These are phyloP conservation scores for Nemurella pictetii DNA, from an alignment of 2,888 invertebrate species.

Conservation along the genomic window DNA sequence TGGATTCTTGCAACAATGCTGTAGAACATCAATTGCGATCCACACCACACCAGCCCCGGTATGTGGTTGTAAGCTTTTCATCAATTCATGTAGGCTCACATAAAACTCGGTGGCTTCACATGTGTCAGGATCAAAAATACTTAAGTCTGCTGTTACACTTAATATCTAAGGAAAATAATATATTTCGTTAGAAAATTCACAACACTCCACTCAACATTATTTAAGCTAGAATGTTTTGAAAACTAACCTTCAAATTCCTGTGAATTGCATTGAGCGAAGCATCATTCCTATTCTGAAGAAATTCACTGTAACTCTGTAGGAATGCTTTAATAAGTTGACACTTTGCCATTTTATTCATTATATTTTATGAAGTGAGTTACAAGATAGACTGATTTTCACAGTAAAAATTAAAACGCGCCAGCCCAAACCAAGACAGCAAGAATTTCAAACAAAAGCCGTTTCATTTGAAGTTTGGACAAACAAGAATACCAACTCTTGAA, in stretches of 20 bases:
- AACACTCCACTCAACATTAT: no score
- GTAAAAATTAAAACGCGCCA: no score
- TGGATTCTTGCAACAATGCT: constrained; percentile 64
- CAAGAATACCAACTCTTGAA: no score
- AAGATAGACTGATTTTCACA: no score
- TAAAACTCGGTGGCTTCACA: constrained; percentile 68
- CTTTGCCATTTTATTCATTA: constrained; percentile 34
- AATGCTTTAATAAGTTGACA: constrained; percentile 57
- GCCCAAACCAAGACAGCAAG: no score
- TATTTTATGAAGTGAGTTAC: no score
- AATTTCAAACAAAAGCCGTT: no score
- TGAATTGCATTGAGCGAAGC: constrained; percentile 58
- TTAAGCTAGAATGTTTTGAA: neutral
- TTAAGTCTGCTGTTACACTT: constrained; percentile 64
- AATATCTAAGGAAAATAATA: constrained; percentile 58
- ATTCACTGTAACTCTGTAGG: constrained; percentile 58
- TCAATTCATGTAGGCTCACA: constrained; percentile 65
- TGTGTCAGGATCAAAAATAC: constrained; percentile 68
- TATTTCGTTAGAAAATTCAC: no score
- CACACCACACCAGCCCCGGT: constrained; percentile 60
- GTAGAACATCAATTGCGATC: constrained; percentile 67
- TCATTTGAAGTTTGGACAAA: no score
- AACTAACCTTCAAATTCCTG: constrained; percentile 57
- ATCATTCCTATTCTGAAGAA: constrained; percentile 58
- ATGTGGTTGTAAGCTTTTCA: constrained; percentile 60